A percentile compares a stretch with the other conserved stretches of the same genome.
These are phyloP conservation scores for Labeo rohita DNA, from an alignment of 2,113 vertebrate species.

Conservation along the genomic window DNA sequence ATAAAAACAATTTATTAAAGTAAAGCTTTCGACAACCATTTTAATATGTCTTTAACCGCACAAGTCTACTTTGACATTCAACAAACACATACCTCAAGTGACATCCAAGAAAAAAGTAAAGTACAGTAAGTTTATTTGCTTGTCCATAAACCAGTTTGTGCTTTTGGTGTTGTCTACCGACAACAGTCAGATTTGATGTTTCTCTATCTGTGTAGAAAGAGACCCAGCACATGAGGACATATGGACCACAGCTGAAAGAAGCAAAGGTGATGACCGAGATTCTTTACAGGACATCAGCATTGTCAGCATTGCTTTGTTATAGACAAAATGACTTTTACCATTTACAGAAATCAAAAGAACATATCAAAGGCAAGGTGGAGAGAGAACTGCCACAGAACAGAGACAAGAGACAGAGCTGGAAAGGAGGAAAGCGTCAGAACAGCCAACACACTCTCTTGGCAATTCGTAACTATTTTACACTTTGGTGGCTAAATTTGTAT, in stretches of 20 bases:
- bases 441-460: neutral
- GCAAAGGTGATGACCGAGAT: constrained; percentile 25
- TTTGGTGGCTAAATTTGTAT: neutral
- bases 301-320: constrained; percentile 8
- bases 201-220: constrained; percentile 51
- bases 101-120: constrained; percentile 72
- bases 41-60: constrained; percentile 69
- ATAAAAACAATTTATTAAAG: constrained; percentile 71
- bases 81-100: constrained; percentile 80
- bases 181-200: constrained; percentile 62
- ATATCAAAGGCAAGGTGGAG: neutral
- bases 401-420: constrained; percentile 34
- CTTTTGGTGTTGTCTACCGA: constrained; percentile 66
- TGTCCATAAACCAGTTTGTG: constrained; percentile 68
- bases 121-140: constrained; percentile 67
- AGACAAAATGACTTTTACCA: constrained; percentile 25
- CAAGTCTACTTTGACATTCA: constrained; percentile 76
- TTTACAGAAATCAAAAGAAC: constrained; percentile 29
- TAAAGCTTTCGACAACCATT: constrained; percentile 80
- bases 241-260: constrained; percentile 63
- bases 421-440: neutral
- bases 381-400: constrained; percentile 1
- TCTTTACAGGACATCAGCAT: constrained; percentile 36
- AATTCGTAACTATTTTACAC: neutral
- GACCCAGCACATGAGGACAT: constrained; percentile 68